Evolutionary conservation across 2,113 vertebrate genomes (phyloP), one percentile per base, ranked within the genome.

Genomic region (Elaphurus davidianus): DNA sequence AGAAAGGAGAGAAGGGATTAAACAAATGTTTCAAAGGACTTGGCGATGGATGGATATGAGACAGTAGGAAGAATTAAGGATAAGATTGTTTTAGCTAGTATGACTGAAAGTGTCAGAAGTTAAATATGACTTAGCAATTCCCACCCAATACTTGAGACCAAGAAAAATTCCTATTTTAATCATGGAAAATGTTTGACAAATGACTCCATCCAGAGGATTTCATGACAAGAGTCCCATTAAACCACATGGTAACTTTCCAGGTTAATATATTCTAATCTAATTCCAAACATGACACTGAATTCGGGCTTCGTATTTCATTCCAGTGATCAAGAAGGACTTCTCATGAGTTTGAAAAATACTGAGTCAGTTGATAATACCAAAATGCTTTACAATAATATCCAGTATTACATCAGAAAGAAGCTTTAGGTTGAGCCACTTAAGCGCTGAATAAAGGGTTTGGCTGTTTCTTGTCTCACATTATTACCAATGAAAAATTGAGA

Each of bases 121-220:
- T 52, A 95, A 82, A 85, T 33, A 82, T 64, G 60, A 94, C 16
- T 89, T 33, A 67, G 50, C 43, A 96, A 76, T 67, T 81, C 74
- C 23, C 23, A 96, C 21, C n/a, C 92, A 87, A 82, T 33, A 78
- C 11, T 27, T 62, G 60, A 45, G 36, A 78, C 16, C 33, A 50
- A 55, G 9, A 97, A 76, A 52, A 59, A 64, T 82, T 55, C 7
- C 45, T 87, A 90, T 67, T 97, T 97, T 79, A 96, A 97, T 96
- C 91, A 97, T 78, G 4, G 30, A 84, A 98, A 97, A 90, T 82
- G 84, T 92, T 92, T 98, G 91, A 76, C 89, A 94, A 92, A 95
- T 94, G 33, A 91, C 54, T 91, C 74, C 96, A 76, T 89, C 36
- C 25, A 96, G 54, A 92, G 28, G 14, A 30, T 85, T 96, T 45